Evolutionary conservation across 2,888 invertebrate genomes (phyloP).

Genomic region (Pyrrhopygopsis socrates): DNA sequence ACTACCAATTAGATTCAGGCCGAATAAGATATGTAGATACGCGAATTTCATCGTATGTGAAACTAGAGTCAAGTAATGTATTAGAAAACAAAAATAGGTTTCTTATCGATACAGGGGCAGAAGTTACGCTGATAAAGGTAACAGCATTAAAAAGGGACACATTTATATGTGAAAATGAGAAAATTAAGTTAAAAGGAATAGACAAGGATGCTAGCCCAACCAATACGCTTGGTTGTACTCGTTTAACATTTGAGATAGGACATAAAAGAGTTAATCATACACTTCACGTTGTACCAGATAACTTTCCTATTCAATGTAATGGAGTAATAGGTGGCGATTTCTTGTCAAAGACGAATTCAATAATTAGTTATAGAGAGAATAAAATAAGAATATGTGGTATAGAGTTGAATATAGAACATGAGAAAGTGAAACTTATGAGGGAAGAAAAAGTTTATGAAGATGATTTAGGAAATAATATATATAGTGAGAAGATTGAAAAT

Average conservation of each 20-base stretch:
- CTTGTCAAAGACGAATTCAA: conserved; percentile 45
- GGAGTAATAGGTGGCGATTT: conserved; percentile 77
- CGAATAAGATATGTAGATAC: conserved; percentile 67
- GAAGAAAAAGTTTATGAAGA: not conserved
- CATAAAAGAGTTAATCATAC: conserved; percentile 51
- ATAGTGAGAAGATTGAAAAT: not conserved
- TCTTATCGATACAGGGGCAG: conserved; percentile 71
- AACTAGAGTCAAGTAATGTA: conserved; percentile 26
- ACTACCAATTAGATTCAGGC: conserved; percentile 40
- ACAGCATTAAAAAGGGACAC: conserved; percentile 34
- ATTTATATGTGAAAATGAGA: conserved; percentile 48
- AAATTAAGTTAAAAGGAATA: conserved; percentile 70
- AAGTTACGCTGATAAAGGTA: conserved; percentile 65
- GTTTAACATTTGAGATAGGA: conserved; percentile 58
- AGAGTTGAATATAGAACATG: conserved; percentile 31
- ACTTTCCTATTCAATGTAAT: conserved; percentile 70
- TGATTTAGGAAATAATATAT: not conserved
- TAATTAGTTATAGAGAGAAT: conserved; percentile 63
- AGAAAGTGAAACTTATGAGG: not conserved
- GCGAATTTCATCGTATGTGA: conserved; percentile 60
- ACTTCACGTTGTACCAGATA: conserved; percentile 60
- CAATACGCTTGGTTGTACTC: conserved; percentile 56
- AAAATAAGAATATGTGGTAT: conserved; percentile 54
- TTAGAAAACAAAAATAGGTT: conserved; percentile 55
- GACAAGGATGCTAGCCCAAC: conserved; percentile 63